These are phyloP conservation scores for Heterodera schachtii DNA, from an alignment of 1,140 invertebrate genomes.

Conservation along the genomic window DNA sequence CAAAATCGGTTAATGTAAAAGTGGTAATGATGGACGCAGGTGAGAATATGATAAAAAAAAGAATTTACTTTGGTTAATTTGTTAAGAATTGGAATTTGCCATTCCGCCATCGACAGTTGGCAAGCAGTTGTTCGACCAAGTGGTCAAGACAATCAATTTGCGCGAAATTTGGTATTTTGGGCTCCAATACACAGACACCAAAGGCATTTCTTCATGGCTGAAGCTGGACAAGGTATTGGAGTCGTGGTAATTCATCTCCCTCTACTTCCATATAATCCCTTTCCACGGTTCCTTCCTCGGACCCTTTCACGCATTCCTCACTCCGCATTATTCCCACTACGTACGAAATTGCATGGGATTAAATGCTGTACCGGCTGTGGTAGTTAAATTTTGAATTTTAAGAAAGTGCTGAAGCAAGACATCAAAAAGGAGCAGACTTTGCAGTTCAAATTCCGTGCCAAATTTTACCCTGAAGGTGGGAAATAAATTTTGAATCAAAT, in stretches of 20 bases:
- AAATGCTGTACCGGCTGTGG: neutral
- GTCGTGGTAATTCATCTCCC: too few relatives aligned
- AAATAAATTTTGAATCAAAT: neutral
- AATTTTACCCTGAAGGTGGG: constrained; percentile 91
- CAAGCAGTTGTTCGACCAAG: constrained; percentile 98
- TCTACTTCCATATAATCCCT: too few relatives aligned
- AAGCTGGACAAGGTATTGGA: constrained; percentile 87
- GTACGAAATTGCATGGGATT: too few relatives aligned
- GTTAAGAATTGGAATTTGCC: constrained; percentile 85
- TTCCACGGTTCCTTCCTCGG: too few relatives aligned
- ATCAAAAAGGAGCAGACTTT: constrained; percentile 94
- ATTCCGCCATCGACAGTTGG: constrained; percentile 99
- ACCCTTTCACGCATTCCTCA: too few relatives aligned
- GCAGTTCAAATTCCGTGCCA: constrained; percentile 97
- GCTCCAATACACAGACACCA: constrained; percentile 95
- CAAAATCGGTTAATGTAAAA: neutral
- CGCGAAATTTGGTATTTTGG: constrained; percentile 99
- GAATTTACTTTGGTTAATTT: neutral
- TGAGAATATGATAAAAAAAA: neutral
- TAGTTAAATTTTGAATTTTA: neutral
- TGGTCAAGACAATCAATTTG: constrained; percentile 97
- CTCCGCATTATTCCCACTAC: too few relatives aligned
- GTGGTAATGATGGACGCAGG: neutral
- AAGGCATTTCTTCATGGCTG: constrained; percentile 96
- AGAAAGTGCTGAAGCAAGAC: constrained; percentile 75